Evolutionary conservation across 2,113 vertebrate species (phyloP), one percentile per base, ranked within the genome.

Genomic region (Casuarius casuarius): DNA sequence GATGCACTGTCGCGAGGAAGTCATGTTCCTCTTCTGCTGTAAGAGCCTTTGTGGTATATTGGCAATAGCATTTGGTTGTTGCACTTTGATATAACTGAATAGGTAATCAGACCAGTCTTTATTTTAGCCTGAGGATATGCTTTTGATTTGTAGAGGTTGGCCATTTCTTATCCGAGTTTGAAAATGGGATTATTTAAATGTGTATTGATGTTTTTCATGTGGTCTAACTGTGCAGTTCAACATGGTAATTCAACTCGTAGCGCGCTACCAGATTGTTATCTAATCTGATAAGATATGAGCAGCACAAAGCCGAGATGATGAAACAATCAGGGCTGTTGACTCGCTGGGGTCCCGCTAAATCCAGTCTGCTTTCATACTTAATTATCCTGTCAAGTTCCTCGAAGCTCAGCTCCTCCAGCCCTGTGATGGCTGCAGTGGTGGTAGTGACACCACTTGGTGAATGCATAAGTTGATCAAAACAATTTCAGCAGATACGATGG

Each of bases 361-460:
- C 96, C 96, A 97, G 96, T 94, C 96, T 97, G 96, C 97, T 97
- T 97, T 97, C 96, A 95, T 97, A 97, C 96, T 97, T 97, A 97
- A 97, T 97, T 97, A 97, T 97, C 96, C 97, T 97, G 97, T 97
- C 97, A 97, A 95, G 88, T 95, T 97, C 63, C 84, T 92, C 2
- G 2, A 95, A 87, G 97, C 90, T 94, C n/a, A 71, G 89, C 96
- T 97, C 68, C 88, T 85, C 92, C 97, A 95, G 90, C 95, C n/a
- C 83, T 33, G 92, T 35, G 5, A 94, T 93, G 94, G 96, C 1
- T 12, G 94, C 93, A 94, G 12, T 44, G 1, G 49, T 81, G 76
- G 92, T 95, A 94, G 76, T 94, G 96, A 97, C 96, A 97, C 91
- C 93, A 58, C 91, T 96, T 93, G 93, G 90, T 83, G 96, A 96